phyloP scores from a whole-genome alignment of 2,888 invertebrate species.

The Ceramica pisi region DNA sequence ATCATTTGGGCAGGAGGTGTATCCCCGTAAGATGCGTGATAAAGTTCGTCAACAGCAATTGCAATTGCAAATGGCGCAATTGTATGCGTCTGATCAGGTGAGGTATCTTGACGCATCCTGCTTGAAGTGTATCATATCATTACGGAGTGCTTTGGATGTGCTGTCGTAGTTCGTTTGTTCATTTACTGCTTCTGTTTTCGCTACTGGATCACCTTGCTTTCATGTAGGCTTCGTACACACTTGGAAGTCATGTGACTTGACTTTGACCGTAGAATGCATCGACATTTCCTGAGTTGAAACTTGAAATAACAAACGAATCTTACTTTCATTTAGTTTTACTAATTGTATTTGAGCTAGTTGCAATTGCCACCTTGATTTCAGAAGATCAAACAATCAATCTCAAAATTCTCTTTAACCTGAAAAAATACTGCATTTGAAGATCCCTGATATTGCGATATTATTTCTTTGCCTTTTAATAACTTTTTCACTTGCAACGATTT shows the following conservation, averaged over 20 bases:
- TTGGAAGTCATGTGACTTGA: slow-evolving; percentile 47
- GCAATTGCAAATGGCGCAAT: slow-evolving; percentile 91
- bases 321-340: slow-evolving; percentile 63
- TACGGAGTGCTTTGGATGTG: slow-evolving; percentile 89
- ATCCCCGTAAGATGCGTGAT: slow-evolving; percentile 96
- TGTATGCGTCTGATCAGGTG: slow-evolving; percentile 90
- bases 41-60: slow-evolving; percentile 93
- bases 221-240: slow-evolving; percentile 72
- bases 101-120: slow-evolving; percentile 88
- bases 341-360: slow-evolving; percentile 66
- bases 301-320: slow-evolving; percentile 61
- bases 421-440: slow-evolving; percentile 27
- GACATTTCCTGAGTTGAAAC: slow-evolving; percentile 56
- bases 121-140: slow-evolving; percentile 82
- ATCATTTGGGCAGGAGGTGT: slow-evolving; percentile 93
- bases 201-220: slow-evolving; percentile 80
- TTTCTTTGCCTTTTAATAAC: slow-evolving; percentile 16
- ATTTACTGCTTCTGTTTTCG: slow-evolving; percentile 82
- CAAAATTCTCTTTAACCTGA: slow-evolving; percentile 9
- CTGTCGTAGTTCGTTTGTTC: slow-evolving; percentile 84
- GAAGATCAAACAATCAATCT: slow-evolving; percentile 20
- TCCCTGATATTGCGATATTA: slow-evolving; percentile 18
- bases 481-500: slow-evolving; percentile 27
- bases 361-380: slow-evolving; percentile 56
- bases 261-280: slow-evolving; percentile 56